phyloP scores from a whole-genome alignment of 2,797 vertebrate species.

The Pygocentrus nattereri region DNA sequence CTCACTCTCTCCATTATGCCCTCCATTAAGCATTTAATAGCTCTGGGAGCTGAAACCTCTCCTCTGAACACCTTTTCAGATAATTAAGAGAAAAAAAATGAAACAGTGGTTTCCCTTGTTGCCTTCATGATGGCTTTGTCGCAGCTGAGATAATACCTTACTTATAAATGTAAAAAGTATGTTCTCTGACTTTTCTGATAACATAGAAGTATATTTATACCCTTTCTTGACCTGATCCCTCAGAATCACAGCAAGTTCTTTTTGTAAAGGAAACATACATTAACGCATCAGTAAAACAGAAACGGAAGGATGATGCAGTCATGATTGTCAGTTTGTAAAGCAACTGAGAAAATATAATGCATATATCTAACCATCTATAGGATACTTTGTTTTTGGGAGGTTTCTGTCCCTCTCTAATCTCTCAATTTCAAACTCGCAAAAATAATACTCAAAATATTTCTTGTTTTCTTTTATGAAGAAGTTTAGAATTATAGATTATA shows the following conservation, averaged over 20 bases:
- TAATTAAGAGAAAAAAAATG: slow-evolving; percentile 13
- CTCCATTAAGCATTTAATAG: slow-evolving; percentile 38
- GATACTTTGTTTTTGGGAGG: too few relatives aligned
- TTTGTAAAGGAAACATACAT: too few relatives aligned
- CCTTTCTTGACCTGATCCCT: background rate
- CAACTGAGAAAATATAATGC: too few relatives aligned
- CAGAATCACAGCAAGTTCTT: too few relatives aligned
- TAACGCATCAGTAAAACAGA: background rate
- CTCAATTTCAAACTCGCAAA: too few relatives aligned
- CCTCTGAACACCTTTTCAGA: background rate
- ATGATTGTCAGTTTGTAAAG: too few relatives aligned
- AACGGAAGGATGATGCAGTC: too few relatives aligned
- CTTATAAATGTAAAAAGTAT: background rate
- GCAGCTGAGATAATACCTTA: background rate
- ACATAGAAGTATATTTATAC: background rate
- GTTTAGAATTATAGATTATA: too few relatives aligned
- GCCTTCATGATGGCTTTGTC: background rate
- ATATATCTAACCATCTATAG: too few relatives aligned
- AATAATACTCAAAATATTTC: too few relatives aligned
- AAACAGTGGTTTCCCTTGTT: slow-evolving; percentile 8
- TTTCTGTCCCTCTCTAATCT: too few relatives aligned
- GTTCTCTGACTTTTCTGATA: background rate
- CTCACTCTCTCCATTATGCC: slow-evolving; percentile 12
- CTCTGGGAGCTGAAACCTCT: slow-evolving; percentile 22
- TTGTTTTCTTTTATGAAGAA: too few relatives aligned